Percentiles rank a stretch among this genome's conserved stretches.
Evolutionary conservation across 1,140 invertebrate species (phyloP).

Genomic region (Drosophila littoralis): DNA sequence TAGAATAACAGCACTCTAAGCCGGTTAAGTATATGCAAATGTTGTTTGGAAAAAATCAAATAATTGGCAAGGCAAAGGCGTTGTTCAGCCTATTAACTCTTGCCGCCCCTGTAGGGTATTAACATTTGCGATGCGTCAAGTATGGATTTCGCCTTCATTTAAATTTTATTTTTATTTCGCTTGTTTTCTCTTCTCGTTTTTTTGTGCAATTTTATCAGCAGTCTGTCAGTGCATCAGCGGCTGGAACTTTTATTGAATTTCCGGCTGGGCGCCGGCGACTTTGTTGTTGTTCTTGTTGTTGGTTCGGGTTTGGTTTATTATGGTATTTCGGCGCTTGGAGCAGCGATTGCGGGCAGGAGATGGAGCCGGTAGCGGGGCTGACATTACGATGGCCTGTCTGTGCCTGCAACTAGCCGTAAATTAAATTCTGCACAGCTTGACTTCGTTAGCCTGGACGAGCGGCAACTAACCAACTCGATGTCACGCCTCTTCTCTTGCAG

Average conservation of each 20-base stretch:
- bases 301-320: constrained; percentile 62
- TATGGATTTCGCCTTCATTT: constrained; percentile 36
- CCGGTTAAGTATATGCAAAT: neutral
- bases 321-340: constrained; percentile 43
- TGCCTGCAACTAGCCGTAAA: constrained; percentile 63
- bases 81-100: neutral
- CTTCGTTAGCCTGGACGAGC: constrained; percentile 19
- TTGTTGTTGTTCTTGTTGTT: constrained; percentile 40
- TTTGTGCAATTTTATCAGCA: constrained; percentile 65
- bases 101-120: constrained; percentile 39
- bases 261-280: constrained; percentile 64
- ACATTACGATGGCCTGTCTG: neutral
- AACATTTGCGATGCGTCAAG: constrained; percentile 8
- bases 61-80: neutral
- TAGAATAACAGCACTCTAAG: neutral
- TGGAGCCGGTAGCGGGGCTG: neutral
- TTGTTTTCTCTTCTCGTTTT: constrained; percentile 14
- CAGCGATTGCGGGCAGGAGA: constrained; percentile 1
- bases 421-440: constrained; percentile 63
- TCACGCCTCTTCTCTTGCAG: constrained; percentile 81
- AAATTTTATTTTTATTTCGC: constrained; percentile 47
- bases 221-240: constrained; percentile 72
- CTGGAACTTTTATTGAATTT: constrained; percentile 83
- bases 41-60: too few relatives aligned
- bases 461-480: constrained; percentile 35